Percentiles rank a stretch among this genome's conserved stretches.
Conservation (phyloP, 2,113 vertebrate genomes). For the Camelus dromedarius region DNA sequence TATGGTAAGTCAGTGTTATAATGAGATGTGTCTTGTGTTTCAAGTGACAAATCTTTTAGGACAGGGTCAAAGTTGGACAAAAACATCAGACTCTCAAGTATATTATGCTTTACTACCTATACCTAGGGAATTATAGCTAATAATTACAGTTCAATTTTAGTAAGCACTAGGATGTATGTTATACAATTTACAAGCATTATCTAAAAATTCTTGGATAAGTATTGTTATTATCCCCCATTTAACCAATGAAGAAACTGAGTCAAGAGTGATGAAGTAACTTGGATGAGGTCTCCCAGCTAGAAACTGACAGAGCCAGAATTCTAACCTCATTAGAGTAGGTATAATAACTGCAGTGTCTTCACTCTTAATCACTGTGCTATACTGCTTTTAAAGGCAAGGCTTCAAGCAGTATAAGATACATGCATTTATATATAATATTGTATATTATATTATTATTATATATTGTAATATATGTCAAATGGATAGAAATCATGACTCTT, state of each 20-base stretch:
- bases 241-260: constrained; percentile 8
- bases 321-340: neutral
- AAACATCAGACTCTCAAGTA: neutral
- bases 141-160: neutral
- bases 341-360: neutral
- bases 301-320: constrained; percentile 23
- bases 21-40: neutral
- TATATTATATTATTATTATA: neutral
- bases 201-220: neutral
- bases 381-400: neutral
- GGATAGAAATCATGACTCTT: neutral
- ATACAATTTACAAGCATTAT: neutral
- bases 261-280: neutral
- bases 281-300: neutral
- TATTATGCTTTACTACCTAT: neutral
- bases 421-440: neutral
- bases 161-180: neutral
- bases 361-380: neutral
- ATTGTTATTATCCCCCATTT: neutral
- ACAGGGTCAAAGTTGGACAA: neutral
- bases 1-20: neutral
- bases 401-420: neutral
- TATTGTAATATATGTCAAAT: neutral
- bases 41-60: neutral
- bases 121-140: neutral